These are phyloP conservation scores for Actias luna DNA, from an alignment of 2,888 invertebrate species.

Conservation along the genomic window DNA sequence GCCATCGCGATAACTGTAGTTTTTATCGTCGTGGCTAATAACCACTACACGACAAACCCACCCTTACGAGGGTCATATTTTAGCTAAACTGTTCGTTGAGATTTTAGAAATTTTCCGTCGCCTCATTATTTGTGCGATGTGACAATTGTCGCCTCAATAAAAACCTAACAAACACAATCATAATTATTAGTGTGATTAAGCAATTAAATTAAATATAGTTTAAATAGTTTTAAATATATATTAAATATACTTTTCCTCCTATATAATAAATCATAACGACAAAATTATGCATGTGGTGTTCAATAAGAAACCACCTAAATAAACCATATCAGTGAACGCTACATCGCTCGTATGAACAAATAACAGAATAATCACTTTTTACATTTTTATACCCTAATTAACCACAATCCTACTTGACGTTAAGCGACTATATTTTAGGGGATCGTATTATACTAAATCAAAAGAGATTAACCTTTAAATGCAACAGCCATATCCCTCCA, in stretches of 20 bases:
- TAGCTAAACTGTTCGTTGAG: not conserved
- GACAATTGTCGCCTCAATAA: not conserved
- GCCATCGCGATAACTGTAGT: not conserved
- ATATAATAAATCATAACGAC: no score
- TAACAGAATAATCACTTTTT: not conserved
- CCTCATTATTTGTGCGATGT: not conserved
- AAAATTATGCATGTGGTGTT: not conserved
- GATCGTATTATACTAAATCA: not conserved
- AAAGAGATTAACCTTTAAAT: not conserved
- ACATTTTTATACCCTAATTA: not conserved
- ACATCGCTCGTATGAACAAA: not conserved
- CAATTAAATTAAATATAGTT: no score
- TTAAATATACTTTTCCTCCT: no score
- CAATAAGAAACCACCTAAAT: not conserved
- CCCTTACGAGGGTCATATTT: not conserved
- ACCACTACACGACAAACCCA: not conserved
- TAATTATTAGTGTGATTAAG: no score
- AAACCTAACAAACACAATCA: not conserved
- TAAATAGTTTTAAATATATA: no score
- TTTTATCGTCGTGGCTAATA: not conserved
- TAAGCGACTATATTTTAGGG: not conserved
- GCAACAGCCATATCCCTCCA: not conserved
- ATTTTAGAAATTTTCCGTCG: not conserved
- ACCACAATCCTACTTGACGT: not conserved
- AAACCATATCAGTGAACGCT: no score